Conservation (phyloP, 2,797 vertebrate species). For the Botia almorhae region DNA sequence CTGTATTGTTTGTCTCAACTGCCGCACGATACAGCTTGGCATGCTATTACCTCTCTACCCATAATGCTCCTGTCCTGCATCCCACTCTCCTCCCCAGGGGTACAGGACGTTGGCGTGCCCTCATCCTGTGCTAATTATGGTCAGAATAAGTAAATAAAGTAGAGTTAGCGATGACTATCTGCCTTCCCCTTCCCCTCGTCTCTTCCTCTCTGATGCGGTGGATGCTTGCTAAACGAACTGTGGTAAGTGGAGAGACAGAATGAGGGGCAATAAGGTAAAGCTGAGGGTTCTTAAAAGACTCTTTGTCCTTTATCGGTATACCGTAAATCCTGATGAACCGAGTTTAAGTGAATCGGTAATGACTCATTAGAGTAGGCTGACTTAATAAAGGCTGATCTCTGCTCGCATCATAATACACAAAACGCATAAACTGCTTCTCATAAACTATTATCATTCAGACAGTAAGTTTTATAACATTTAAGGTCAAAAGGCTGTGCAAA, state of each 20-base stretch:
- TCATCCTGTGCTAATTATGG: slow-evolving; percentile 83
- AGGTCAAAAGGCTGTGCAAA: background rate
- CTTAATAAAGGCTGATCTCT: slow-evolving; percentile 2
- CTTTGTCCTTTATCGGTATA: slow-evolving; percentile 45
- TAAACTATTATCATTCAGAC: background rate
- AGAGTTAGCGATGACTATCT: slow-evolving; percentile 82
- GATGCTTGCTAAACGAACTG: slow-evolving; percentile 49
- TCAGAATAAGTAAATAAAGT: slow-evolving; percentile 85
- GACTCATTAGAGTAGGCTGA: background rate
- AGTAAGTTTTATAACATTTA: no score
- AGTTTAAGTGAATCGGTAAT: slow-evolving; percentile 20
- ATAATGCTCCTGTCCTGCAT: slow-evolving; percentile 37
- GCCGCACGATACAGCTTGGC: slow-evolving; percentile 42
- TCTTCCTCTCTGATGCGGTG: slow-evolving; percentile 70
- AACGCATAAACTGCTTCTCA: background rate
- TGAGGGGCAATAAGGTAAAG: slow-evolving; percentile 39
- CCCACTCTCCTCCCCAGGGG: slow-evolving; percentile 49
- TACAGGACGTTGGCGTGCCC: slow-evolving; percentile 76
- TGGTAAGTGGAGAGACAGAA: slow-evolving; percentile 52
- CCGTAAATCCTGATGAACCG: slow-evolving; percentile 33
- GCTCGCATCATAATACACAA: background rate
- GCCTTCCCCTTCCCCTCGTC: slow-evolving; percentile 76
- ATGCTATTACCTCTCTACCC: slow-evolving; percentile 29
- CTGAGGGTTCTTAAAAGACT: slow-evolving; percentile 40
- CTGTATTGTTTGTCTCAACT: slow-evolving; percentile 47